Conservation (phyloP, 2,888 invertebrate species). For the Macropis europaea region DNA sequence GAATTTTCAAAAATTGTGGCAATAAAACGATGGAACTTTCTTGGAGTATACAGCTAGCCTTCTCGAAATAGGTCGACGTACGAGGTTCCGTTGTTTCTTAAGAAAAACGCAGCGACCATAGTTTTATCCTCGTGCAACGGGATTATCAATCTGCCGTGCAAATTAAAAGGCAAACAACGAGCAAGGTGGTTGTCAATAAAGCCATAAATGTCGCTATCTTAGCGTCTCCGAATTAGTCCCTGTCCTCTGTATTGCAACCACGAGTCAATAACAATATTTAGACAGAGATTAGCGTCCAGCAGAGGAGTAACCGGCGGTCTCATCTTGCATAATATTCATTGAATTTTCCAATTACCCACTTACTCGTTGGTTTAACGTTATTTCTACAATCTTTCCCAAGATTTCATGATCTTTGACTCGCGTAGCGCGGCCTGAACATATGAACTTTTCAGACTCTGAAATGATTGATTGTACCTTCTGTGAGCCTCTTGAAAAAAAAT, state of each 20-base stretch:
- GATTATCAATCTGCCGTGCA: not conserved
- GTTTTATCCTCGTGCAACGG: constrained; percentile 1
- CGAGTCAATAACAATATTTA: constrained; percentile 16
- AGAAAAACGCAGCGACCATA: not conserved
- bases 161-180: constrained; percentile 12
- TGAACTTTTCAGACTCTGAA: too few relatives aligned
- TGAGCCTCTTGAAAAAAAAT: too few relatives aligned
- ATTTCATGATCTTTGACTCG: not conserved
- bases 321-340: not conserved
- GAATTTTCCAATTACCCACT: not conserved
- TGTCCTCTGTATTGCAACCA: not conserved
- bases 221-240: not conserved
- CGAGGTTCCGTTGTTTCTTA: constrained; percentile 6
- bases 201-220: not conserved
- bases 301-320: not conserved
- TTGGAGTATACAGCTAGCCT: not conserved
- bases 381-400: not conserved
- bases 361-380: not conserved
- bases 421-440: too few relatives aligned
- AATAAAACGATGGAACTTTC: not conserved
- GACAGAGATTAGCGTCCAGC: constrained; percentile 2
- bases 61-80: constrained; percentile 38
- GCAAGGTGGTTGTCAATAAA: not conserved
- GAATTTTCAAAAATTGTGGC: too few relatives aligned
- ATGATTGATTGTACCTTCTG: too few relatives aligned